Evolutionary conservation across 2,888 invertebrate genomes (phyloP), one percentile per base, ranked within the genome.

Genomic region (Cephus pygmeus): DNA sequence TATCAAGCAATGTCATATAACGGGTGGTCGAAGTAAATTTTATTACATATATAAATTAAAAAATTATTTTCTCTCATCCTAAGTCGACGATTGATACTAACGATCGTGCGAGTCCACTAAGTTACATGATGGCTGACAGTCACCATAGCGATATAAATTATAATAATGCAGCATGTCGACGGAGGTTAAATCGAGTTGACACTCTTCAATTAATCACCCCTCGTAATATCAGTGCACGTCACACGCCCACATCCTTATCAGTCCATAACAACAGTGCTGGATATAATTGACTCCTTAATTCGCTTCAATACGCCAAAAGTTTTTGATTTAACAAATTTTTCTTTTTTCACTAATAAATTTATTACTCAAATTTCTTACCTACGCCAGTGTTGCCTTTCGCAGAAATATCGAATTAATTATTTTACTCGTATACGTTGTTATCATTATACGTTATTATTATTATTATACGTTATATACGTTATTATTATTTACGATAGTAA

Each of bases 131-230:
- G 74, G 77, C 33, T 75, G 36, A 71, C 77, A 36, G 74, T 35
- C 31, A 33, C 23, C 23, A 23, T 56, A 9, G 81, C 75, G 73
- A 83, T 83, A 82, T 85, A 86, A 85, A 87, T 87, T 87, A 85
- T 82, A 83, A 85, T 85, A 84, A 87, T 83, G 81, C 81, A 80
- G 79, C 83, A 78, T 82, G 84, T 85, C 83, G 81, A 80, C 83
- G 81, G 79, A 84, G 87, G 88, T 88, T 87, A 88, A 88, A 85
- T 85, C 81, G 82, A 79, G 83, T 81, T 85, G 86, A 87, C 88
- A 87, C 87, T 85, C 85, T 84, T 87, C 86, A 88, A 88, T 88
- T 85, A 76, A 56, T 75, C 69, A 69, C 73, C 78, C 73, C 78
- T 78, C 34, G 77, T 34, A 82, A 78, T 75, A 81, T 83, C 80